phyloP scores from a whole-genome alignment of 2,888 invertebrate species.

The Limenitis camilla region DNA sequence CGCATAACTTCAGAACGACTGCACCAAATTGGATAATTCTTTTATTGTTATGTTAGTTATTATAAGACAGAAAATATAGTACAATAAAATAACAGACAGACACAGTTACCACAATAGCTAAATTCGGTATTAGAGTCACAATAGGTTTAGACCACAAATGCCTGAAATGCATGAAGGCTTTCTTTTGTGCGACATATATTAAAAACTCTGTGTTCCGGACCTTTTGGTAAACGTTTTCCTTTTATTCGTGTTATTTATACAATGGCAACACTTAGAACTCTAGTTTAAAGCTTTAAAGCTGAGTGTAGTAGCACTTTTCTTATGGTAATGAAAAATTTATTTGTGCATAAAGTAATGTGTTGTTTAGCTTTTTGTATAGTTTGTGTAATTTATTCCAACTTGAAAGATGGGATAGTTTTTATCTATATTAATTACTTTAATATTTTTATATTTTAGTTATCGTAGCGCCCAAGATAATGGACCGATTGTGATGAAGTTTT shows the following conservation, averaged over 20 bases:
- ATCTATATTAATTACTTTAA: no score
- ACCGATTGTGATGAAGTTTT: no score
- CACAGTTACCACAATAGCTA: background rate
- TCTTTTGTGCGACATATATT: slow-evolving; percentile 24
- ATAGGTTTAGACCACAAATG: slow-evolving; percentile 12
- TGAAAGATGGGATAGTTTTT: no score
- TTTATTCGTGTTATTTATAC: slow-evolving; percentile 22
- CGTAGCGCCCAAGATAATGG: no score
- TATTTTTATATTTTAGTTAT: no score
- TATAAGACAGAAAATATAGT: no score
- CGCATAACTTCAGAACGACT: no score
- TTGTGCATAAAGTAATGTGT: slow-evolving; percentile 1
- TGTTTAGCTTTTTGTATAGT: no score
- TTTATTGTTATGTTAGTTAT: no score
- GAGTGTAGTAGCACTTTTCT: slow-evolving; percentile 15
- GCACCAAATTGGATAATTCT: no score
- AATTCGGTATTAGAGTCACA: slow-evolving; percentile 4
- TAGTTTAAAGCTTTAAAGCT: slow-evolving; percentile 18
- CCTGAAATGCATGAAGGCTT: slow-evolving; percentile 10
- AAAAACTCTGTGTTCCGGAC: slow-evolving; percentile 17
- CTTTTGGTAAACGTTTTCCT: slow-evolving; percentile 18
- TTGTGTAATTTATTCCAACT: no score
- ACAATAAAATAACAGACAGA: background rate
- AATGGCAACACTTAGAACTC: slow-evolving; percentile 22
- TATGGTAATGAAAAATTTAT: slow-evolving; percentile 7